Evolutionary conservation across 2,113 vertebrate species (phyloP), one percentile per base, ranked within the genome.

Genomic region (Mastomys coucha): DNA sequence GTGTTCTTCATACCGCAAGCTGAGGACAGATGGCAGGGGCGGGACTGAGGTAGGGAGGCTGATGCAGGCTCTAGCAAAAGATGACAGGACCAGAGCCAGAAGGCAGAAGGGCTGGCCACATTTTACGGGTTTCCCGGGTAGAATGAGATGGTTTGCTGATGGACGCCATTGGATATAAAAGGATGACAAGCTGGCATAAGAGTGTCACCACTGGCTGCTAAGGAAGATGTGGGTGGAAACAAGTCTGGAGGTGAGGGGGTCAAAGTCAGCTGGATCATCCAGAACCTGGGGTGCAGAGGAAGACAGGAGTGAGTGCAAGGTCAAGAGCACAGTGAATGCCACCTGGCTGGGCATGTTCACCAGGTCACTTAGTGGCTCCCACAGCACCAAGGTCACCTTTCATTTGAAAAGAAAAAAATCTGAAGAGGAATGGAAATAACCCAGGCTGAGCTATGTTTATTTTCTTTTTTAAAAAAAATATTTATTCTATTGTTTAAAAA

Each of bases 391-490:
- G 24, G 39, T 45, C 39, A 42, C 51, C 70, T 56, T 95, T 69
- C 16, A 80, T 90, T 85, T 63, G 16, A 4, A 14, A 75, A n/a
- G n/a, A 69, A 63, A 51, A 58, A 81, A 81, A 13, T 67, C 76
- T 93, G 45, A 94, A 81, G 42, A 95, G 8, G 45, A 76, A 75
- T 22, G 65, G 53, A 76, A 49, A 78, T 67, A 89, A 91, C n/a
- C 60, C 70, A 89, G 39, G 42, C 45, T 53, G 22, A 26, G 58
- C 51, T 86, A 58, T 77, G 78, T 17, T 14, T 56, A 0, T 73
- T 28, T 85, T 28, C 28, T 67, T 67, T 56, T 56, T 56, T n/a
- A n/a, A n/a, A 16, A 56, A 56, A 31, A 75, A 13, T 11, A 45
- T 76, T 69, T 77, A 91, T 14, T 76, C 60, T 77, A 91, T 14